Base-by-base conservation (phyloP, 2,797 vertebrate species). In the Choloepus didactylus region DNA sequence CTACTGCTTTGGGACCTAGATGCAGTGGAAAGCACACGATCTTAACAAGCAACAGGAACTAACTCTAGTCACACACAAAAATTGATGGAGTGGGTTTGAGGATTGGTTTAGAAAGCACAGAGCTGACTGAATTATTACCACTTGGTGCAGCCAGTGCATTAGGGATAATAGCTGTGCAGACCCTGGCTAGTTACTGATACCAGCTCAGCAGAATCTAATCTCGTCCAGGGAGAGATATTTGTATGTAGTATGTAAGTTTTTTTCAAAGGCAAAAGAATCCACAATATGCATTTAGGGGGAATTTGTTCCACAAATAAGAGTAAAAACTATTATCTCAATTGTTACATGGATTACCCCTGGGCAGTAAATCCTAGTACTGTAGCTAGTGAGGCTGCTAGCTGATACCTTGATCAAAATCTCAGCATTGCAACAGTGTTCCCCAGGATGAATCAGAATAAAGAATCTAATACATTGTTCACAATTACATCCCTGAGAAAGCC, bases 171-270 rank as follows among this genome's bases (percentile, higher is more conserved):
- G 46, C 72, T 83, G 10, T 87, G 69, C 51, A 93, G 72, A 94
- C 46, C 72, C 64, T 18, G n/a, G 56, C 46, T 86, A 29, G 93
- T 87, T 77, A 92, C 0, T 94, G 87, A 96, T 67, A 94, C 89
- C 73, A 94, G 88, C 92, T 97, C 97, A 96, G 91, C 89, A 96
- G 81, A 97, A 95, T 97, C 44, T 79, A 92, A 91, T 92, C 56
- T 91, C 25, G 4, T 60, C 92, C 51, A 51, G 38, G 91, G 46
- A 96, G 41, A 93, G 87, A 89, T 95, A 93, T 94, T 97, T 96
- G 81, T 96, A 95, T 87, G 91, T 92, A 44, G 66, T 73, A 73
- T 93, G 69, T 70, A 93, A 41, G 46, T 44, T 79, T 88, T 79
- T 94, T 82, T 77, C 64, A 87, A 94, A 95, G 23, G 27, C 60